These are phyloP conservation scores for Pagetopsis macropterus DNA, from an alignment of 2,797 vertebrate species.

Conservation along the genomic window DNA sequence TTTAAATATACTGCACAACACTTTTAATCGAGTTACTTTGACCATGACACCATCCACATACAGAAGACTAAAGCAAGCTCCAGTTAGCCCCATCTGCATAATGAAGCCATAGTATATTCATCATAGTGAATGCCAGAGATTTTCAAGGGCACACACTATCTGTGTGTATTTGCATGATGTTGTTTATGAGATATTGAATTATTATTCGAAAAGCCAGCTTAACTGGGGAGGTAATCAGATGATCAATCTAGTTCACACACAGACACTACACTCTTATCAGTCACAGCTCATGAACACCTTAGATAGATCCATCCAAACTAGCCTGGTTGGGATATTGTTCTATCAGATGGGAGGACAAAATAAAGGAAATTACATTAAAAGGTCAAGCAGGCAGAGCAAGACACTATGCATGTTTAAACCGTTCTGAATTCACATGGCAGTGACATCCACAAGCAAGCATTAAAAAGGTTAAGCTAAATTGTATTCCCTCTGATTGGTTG, in stretches of 20 bases:
- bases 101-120: slow-evolving; percentile 36
- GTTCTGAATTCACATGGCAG: slow-evolving; percentile 23
- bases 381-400: slow-evolving; percentile 41
- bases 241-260: slow-evolving; percentile 27
- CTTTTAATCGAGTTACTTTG: slow-evolving; percentile 1
- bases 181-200: slow-evolving; percentile 29
- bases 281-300: slow-evolving; percentile 31
- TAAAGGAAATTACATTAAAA: slow-evolving; percentile 55
- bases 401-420: slow-evolving; percentile 41
- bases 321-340: slow-evolving; percentile 16
- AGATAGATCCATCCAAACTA: slow-evolving; percentile 49
- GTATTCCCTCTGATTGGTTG: slow-evolving; percentile 17
- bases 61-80: slow-evolving; percentile 15
- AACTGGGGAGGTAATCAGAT: slow-evolving; percentile 28
- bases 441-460: slow-evolving; percentile 12
- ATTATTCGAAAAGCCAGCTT: slow-evolving; percentile 23
- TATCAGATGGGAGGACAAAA: slow-evolving; percentile 39
- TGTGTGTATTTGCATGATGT: slow-evolving; percentile 22
- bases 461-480: slow-evolving; percentile 40
- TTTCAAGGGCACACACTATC: slow-evolving; percentile 18
- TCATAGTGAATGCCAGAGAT: not conserved
- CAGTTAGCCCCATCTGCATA: slow-evolving; percentile 37
- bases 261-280: slow-evolving; percentile 17
- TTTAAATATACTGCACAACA: not conserved
- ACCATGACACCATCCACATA: slow-evolving; percentile 11